A percentile compares a stretch with the other conserved stretches of the same genome.
Conservation (phyloP, 2,113 vertebrate species). For the Rhinopomastus cyanomelas region DNA sequence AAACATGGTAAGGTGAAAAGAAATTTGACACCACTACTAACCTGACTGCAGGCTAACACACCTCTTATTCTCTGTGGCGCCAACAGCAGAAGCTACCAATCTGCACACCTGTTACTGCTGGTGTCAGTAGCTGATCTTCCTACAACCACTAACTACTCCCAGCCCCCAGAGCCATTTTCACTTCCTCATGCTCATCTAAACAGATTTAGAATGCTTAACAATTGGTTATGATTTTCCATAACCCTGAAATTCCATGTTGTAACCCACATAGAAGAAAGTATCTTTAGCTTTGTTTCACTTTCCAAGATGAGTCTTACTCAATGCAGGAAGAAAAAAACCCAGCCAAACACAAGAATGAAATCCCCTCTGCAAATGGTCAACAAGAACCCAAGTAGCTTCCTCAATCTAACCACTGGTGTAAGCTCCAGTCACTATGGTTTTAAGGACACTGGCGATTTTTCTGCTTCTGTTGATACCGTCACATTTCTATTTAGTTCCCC, state of each 20-base stretch:
- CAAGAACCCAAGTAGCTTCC: conserved; percentile 7
- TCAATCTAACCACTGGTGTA: neutral
- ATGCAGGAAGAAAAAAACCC: neutral
- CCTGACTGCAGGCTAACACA: neutral
- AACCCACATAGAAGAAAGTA: neutral
- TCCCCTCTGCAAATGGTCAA: neutral
- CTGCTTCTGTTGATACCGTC: conserved; percentile 57
- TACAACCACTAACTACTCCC: neutral
- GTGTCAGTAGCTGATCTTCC: neutral
- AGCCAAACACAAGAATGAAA: neutral
- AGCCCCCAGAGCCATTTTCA: neutral
- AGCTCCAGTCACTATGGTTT: conserved; percentile 34
- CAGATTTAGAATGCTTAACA: neutral
- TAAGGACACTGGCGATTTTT: conserved; percentile 23
- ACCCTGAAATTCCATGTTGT: neutral
- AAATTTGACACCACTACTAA: neutral
- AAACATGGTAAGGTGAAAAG: neutral
- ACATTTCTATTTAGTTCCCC: conserved; percentile 8
- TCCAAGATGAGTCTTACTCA: neutral
- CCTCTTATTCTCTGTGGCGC: neutral
- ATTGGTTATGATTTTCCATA: neutral
- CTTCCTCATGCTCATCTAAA: conserved; percentile 14
- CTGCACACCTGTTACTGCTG: neutral
- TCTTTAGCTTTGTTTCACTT: neutral
- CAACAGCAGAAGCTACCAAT: neutral